These are phyloP conservation scores for Hydra vulgaris DNA, from an alignment of 30 jellyfish, hydroid and myxozoan genomes.

Conservation along the genomic window DNA sequence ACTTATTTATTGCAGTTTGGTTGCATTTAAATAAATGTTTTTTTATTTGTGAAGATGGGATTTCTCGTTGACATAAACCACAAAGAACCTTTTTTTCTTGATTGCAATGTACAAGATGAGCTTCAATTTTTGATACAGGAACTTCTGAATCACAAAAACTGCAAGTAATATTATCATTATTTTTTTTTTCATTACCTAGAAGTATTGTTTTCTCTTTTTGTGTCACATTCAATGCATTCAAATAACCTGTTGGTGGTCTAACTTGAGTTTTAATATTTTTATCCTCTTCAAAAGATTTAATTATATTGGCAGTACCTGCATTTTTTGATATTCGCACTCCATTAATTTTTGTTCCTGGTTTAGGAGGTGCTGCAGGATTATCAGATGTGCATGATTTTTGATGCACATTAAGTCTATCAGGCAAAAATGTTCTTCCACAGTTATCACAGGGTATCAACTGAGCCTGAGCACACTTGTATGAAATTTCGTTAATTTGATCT, in stretches of 20 bases:
- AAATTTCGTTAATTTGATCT: conserved; percentile 64
- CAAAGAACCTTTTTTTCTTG: conserved; percentile 2
- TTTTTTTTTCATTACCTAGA: not conserved
- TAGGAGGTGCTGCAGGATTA: conserved; percentile 56
- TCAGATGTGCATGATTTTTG: conserved; percentile 85
- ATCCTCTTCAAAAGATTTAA: not conserved
- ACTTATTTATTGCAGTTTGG: not conserved
- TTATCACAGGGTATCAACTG: conserved; percentile 72
- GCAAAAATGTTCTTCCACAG: conserved; percentile 80
- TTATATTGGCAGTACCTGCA: not conserved
- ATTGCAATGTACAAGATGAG: conserved; percentile 21
- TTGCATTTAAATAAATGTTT: not conserved
- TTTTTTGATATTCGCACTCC: not conserved
- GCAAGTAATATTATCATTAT: not conserved
- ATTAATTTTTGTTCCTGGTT: conserved; percentile 7
- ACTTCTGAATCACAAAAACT: conserved; percentile 11
- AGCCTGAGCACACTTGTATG: conserved; percentile 64
- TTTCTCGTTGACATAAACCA: not conserved
- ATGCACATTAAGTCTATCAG: conserved; percentile 73
- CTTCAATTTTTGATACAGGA: not conserved
- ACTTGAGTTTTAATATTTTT: too few species aligned
- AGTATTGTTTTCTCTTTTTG: not conserved
- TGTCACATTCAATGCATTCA: not conserved
- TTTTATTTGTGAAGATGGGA: not conserved
- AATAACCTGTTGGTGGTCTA: too few species aligned